Evolutionary conservation across 2,888 invertebrate genomes (phyloP), one percentile per base, ranked within the genome.

Genomic region (Zhengitettix transpicula): DNA sequence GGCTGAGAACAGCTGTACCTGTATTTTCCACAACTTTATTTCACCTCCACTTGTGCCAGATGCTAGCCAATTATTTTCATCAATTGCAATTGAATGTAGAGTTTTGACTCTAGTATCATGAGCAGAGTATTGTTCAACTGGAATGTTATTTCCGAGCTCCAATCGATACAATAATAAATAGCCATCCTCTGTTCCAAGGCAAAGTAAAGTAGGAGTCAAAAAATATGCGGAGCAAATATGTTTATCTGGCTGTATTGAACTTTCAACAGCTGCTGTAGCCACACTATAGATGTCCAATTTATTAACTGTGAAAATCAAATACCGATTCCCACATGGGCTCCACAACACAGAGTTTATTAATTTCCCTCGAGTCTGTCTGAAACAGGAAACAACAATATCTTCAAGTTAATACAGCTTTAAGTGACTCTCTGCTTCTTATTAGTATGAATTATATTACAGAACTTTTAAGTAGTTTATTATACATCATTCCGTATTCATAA

Each of bases 261-360:
- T 81, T 59, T 82, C 74, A 44, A 90, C 76, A 14, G 85, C 85
- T 7, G 92, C 91, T 62, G 81, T 82, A 69, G 85, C 82, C 54
- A 91, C 83, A 56, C 82, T 83, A 81, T 92, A 94, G 28, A 96
- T 76, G 72, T 91, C 88, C 42, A 92, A 76, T 63, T 77, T 78
- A 67, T 81, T 82, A 59, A 84, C 82, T 52, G 86, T 84, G 40
- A 82, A 81, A 57, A 95, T 71, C 8, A 86, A 80, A 72, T 94
- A 96, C 67, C 80, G 79, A 51, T 81, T 79, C 17, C 91, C 94
- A 66, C 79, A 79, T 8, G 87, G 84, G 56, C 87, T 86, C 85
- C 92, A 96, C 52, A 68, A 64, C 2, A 79, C 75, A 54, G 14
- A 54, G 1, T 1, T 54, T n/a, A 14, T 14, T 14, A 54, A 54